Evolutionary conservation across 2,888 invertebrate species (phyloP), one percentile per base, ranked within the genome.

Genomic region (Cheilosia grossa): DNA sequence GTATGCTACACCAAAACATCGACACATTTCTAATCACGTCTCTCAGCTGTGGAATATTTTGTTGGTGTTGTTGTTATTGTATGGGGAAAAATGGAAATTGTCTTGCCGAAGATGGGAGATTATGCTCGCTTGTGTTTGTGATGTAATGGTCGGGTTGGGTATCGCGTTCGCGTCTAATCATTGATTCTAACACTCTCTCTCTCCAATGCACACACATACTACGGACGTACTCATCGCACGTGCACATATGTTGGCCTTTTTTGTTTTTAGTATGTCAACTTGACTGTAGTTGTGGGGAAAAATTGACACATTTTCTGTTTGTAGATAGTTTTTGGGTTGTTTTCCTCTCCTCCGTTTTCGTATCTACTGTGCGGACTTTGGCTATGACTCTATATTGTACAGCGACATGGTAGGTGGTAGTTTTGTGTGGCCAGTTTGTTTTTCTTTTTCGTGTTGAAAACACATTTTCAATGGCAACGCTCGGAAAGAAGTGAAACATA

Each of bases 291-390:
- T 47, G 79, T 79, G 67, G 44, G 70, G 70, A 70, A 79, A 74
- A 83, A 83, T 83, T 83, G 83, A 83, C 83, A 83, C 83, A 83
- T 83, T 83, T 82, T 82, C 73, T 73, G 78, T 67, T 82, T 63
- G 63, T 58, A 49, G 58, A 73, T 78, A 51, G 66, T 77, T 64
- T 81, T 69, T 69, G 27, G 47, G 69, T 72, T 77, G 42, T 78
- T 72, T 73, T 77, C 15, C 24, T 69, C 17, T 67, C 61, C 15
- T 66, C 37, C 59, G 47, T 56, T 33, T 70, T 63, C 44, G 74
- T 83, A 61, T 70, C 74, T 59, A 47, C 30, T 7, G 2, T 30
- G 30, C 27, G 27, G 27, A 27, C 27, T 27, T 0, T 27, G 30
- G 2, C 10, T 61, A 17, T 58, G 27, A 17, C n/a, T 37, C 19